Conservation (phyloP, 2,797 vertebrate species). For the Coracias cyanogaster region DNA sequence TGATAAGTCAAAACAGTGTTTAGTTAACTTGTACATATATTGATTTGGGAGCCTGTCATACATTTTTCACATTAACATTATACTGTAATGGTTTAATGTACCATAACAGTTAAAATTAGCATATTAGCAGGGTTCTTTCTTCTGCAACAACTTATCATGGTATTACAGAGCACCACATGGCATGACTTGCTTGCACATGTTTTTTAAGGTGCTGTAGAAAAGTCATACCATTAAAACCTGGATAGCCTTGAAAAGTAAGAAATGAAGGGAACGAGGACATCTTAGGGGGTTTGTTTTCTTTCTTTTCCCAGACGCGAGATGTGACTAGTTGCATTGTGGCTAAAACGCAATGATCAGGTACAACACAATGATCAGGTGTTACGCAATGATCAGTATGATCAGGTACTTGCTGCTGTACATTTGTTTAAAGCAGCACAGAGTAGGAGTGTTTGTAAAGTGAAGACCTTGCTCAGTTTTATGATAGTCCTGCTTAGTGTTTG, state of each 20-base stretch:
- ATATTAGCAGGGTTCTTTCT: constrained; percentile 11
- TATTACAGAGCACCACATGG: neutral
- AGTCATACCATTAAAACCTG: constrained; percentile 24
- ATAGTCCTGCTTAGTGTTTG: neutral
- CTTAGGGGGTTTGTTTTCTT: neutral
- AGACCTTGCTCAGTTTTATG: neutral
- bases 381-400: accelerated
- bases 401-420: neutral
- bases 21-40: constrained; percentile 24
- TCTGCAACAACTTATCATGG: constrained; percentile 33
- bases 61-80: constrained; percentile 19
- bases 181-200: neutral
- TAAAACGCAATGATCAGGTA: accelerated
- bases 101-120: constrained; percentile 61
- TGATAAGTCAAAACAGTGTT: constrained; percentile 54
- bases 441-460: neutral
- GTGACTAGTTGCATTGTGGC: neutral
- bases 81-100: constrained; percentile 48
- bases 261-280: neutral
- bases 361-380: too few relatives aligned
- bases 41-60: neutral
- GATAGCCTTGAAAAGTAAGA: constrained; percentile 13
- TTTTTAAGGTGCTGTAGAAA: constrained; percentile 1
- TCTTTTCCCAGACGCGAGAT: neutral
- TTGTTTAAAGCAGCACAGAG: neutral